Evolutionary conservation across 1,140 invertebrate species (phyloP).

Genomic region (Penaeus indicus): DNA sequence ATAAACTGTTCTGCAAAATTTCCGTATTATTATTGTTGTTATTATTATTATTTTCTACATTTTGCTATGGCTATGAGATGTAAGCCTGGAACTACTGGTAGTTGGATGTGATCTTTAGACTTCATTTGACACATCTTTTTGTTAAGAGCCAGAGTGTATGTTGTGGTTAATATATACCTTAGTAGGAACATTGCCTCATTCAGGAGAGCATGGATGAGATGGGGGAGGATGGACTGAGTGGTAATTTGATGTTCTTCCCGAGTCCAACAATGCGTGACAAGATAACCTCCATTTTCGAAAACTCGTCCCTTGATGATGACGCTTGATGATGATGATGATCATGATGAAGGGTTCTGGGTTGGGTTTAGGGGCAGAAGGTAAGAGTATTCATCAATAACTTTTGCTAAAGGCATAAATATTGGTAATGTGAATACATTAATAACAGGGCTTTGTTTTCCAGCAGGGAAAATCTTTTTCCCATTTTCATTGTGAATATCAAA

Average conservation of each 20-base stretch:
- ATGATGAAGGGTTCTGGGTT: constrained; percentile 54
- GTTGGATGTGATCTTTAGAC: neutral
- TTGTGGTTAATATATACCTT: constrained; percentile 21
- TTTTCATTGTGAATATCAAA: no score
- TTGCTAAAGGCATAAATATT: constrained; percentile 59
- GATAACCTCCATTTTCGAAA: constrained; percentile 59
- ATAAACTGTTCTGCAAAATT: no score
- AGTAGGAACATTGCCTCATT: constrained; percentile 53
- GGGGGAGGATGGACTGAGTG: constrained; percentile 51
- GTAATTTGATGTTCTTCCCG: constrained; percentile 62
- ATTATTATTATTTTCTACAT: neutral
- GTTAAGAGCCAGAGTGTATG: neutral
- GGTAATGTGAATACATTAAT: constrained; percentile 2
- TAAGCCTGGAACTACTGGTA: no score
- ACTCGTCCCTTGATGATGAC: constrained; percentile 49
- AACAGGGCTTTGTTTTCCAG: no score
- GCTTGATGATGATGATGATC: constrained; percentile 34
- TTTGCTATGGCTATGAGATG: constrained; percentile 16
- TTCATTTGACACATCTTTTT: neutral
- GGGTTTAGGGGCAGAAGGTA: constrained; percentile 52
- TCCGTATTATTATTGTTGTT: no score
- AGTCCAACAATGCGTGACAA: constrained; percentile 59
- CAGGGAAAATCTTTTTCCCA: no score
- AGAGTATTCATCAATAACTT: constrained; percentile 41
- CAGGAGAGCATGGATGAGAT: constrained; percentile 59